These are phyloP conservation scores for Frieseomelitta varia DNA, from an alignment of 1,140 invertebrate genomes.

Conservation along the genomic window DNA sequence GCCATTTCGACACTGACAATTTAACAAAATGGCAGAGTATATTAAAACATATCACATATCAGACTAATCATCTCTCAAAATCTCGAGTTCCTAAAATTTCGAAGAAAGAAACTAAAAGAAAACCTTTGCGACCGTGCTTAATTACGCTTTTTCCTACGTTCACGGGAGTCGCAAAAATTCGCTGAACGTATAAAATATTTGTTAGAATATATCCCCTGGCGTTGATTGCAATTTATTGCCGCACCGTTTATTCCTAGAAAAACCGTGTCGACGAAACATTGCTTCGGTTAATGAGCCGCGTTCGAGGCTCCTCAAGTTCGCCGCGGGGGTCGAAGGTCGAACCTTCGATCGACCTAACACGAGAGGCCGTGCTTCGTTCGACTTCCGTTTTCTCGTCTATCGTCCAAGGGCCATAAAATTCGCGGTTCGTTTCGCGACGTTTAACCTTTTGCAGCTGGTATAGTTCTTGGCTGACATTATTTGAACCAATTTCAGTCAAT, in stretches of 20 bases:
- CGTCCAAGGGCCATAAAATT: background rate
- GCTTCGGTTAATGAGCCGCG: conserved; percentile 50
- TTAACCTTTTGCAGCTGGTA: background rate
- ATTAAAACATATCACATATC: background rate
- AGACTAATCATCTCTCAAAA: background rate
- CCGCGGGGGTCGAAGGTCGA: conserved; percentile 34
- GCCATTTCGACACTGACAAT: background rate
- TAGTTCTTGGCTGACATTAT: background rate
- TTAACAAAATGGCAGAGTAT: background rate
- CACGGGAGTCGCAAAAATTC: conserved; percentile 23
- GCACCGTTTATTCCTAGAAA: conserved; percentile 37
- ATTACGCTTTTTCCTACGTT: conserved; percentile 22
- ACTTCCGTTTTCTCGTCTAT: conserved; percentile 35
- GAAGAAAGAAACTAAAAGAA: background rate
- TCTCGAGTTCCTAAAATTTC: background rate
- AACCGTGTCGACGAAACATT: conserved; percentile 39
- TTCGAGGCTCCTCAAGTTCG: conserved; percentile 43
- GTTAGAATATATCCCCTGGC: conserved; percentile 3
- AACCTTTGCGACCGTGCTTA: background rate
- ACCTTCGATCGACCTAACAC: conserved; percentile 39
- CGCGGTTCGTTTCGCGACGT: background rate
- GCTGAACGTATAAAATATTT: conserved; percentile 21
- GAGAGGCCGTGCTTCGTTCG: background rate
- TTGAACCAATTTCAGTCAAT: no score
- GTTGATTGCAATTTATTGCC: conserved; percentile 55